Evolutionary conservation across 2,888 invertebrate genomes (phyloP).

Genomic region (Barypeithes pellucidus): DNA sequence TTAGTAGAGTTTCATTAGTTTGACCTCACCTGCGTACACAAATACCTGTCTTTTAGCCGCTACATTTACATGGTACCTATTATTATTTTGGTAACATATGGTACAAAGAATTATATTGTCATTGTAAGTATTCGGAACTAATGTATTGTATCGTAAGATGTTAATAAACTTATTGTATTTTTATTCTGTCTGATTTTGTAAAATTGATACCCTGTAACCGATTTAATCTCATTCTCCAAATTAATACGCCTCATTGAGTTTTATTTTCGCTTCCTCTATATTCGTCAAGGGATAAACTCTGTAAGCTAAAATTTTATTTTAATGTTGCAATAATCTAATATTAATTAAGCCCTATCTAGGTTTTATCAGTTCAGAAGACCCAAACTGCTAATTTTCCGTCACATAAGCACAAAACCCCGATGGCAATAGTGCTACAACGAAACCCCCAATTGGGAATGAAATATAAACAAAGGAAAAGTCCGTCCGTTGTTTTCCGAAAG

Average conservation of each 20-base stretch:
- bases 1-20: no score
- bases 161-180: no score
- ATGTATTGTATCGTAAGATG: no score
- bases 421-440: slow-evolving; percentile 15
- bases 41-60: no score
- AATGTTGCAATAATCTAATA: slow-evolving; percentile 11
- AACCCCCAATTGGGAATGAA: slow-evolving; percentile 29
- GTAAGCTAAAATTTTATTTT: background rate
- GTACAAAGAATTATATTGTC: no score
- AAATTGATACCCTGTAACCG: no score
- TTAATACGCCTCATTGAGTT: background rate
- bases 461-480: slow-evolving; percentile 36
- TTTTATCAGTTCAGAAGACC: slow-evolving; percentile 11
- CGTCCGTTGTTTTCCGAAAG: slow-evolving; percentile 31
- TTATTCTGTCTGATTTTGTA: no score
- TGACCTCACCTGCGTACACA: no score
- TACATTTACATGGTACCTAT: no score
- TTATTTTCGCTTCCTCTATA: background rate
- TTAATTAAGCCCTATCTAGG: slow-evolving; percentile 6
- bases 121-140: no score
- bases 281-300: background rate
- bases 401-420: slow-evolving; percentile 19
- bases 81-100: no score
- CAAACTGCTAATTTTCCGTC: slow-evolving; percentile 20
- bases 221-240: background rate